These are phyloP conservation scores for Andrena minutula DNA, from an alignment of 2,888 invertebrate species.

Conservation along the genomic window DNA sequence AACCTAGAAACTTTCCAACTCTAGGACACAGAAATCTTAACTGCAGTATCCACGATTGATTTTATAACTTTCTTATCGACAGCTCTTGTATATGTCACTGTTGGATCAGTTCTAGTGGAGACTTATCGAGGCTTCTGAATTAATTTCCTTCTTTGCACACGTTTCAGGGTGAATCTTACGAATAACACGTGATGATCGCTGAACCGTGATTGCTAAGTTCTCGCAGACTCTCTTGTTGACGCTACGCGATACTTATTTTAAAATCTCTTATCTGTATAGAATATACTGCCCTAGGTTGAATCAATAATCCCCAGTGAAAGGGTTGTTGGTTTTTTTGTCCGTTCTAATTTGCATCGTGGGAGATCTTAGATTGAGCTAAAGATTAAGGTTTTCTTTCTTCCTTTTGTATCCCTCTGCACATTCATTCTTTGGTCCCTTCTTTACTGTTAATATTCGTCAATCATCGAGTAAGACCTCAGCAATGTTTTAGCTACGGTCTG, in stretches of 20 bases:
- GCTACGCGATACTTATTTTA: conserved; percentile 70
- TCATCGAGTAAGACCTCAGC: background rate
- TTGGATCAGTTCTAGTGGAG: background rate
- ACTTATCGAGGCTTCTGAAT: background rate
- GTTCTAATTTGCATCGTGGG: background rate
- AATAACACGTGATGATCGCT: conserved; percentile 4
- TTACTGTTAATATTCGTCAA: background rate
- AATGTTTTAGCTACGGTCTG: background rate
- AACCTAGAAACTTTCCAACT: background rate
- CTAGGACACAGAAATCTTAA: background rate
- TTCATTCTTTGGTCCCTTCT: background rate
- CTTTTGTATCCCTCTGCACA: background rate
- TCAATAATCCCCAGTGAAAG: background rate
- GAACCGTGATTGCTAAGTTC: background rate
- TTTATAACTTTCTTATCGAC: background rate
- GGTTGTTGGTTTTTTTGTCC: background rate
- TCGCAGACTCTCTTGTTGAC: conserved; percentile 14
- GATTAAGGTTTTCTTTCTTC: background rate
- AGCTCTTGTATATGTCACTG: background rate
- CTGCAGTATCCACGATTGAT: background rate
- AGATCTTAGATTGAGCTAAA: background rate
- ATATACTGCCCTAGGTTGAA: background rate
- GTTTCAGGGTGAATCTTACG: background rate
- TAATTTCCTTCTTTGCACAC: background rate
- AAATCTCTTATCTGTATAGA: background rate